phyloP scores from a whole-genome alignment of 2,113 vertebrate genomes.

The Onychostruthus taczanowskii region DNA sequence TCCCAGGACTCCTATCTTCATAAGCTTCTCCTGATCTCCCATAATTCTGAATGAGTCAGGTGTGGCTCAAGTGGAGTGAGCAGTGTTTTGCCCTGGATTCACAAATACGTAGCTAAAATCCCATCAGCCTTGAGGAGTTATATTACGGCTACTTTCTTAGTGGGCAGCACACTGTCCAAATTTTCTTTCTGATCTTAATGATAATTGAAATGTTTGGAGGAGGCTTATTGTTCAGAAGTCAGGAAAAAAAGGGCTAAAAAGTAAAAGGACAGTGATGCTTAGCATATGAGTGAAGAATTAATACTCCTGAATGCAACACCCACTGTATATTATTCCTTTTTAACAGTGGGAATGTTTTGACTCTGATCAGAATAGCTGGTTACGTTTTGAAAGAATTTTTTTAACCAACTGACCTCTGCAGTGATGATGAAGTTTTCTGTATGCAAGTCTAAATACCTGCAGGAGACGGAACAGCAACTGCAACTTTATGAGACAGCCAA shows the following conservation, averaged over 20 bases:
- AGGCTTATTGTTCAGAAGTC: background rate
- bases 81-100: background rate
- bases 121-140: background rate
- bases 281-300: background rate
- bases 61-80: background rate
- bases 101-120: background rate
- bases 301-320: background rate
- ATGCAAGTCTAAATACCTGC: background rate
- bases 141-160: background rate
- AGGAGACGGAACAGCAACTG: background rate
- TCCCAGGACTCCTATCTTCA: background rate
- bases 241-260: background rate
- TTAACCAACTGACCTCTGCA: background rate
- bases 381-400: background rate
- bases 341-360: background rate
- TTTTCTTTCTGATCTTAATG: background rate
- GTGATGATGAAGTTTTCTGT: background rate
- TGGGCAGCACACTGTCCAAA: background rate
- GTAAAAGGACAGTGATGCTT: background rate
- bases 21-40: background rate
- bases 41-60: background rate
- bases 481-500: background rate
- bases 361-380: background rate
- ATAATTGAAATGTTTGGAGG: background rate
- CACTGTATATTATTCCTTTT: background rate